These are phyloP conservation scores for Megalops atlanticus DNA, from an alignment of 2,113 vertebrate genomes.

Conservation along the genomic window DNA sequence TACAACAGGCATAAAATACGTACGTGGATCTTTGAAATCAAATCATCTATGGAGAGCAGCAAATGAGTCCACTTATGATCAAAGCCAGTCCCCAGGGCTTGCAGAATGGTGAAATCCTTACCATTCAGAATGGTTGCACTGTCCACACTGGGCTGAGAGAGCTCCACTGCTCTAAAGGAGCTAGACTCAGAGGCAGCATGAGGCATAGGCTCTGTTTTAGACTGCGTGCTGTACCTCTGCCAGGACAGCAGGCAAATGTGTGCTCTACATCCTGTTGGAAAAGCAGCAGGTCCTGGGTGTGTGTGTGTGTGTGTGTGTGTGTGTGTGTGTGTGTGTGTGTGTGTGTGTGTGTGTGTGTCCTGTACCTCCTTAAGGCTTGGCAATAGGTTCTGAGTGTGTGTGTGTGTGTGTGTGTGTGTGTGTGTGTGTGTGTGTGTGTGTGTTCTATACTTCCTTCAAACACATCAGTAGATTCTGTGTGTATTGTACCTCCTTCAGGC, in stretches of 20 bases:
- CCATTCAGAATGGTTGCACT: too few relatives aligned
- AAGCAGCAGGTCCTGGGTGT: too few relatives aligned
- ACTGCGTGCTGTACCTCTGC: too few relatives aligned
- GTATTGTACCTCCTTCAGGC: background rate
- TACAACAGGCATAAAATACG: background rate
- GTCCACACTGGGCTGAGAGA: too few relatives aligned
- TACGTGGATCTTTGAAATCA: background rate
- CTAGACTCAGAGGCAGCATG: too few relatives aligned
- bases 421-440: slow-evolving; percentile 1
- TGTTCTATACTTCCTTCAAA: background rate
- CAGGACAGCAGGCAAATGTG: too few relatives aligned
- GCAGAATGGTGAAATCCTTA: too few relatives aligned
- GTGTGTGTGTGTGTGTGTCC: background rate
- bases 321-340: background rate
- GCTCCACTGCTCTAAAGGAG: background rate
- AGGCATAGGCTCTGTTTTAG: background rate
- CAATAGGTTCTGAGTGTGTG: background rate
- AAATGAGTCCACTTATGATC: background rate
- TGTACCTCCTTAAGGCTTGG: too few relatives aligned
- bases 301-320: background rate
- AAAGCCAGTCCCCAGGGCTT: background rate
- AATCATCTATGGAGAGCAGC: background rate
- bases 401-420: background rate
- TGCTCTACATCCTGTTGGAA: too few relatives aligned
- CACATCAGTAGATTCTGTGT: too few relatives aligned